A percentile compares a stretch with the other conserved stretches of the same genome.
These are phyloP conservation scores for Scelioninae gen. 2 DNA, from an alignment of 2,888 invertebrate species.

Conservation along the genomic window DNA sequence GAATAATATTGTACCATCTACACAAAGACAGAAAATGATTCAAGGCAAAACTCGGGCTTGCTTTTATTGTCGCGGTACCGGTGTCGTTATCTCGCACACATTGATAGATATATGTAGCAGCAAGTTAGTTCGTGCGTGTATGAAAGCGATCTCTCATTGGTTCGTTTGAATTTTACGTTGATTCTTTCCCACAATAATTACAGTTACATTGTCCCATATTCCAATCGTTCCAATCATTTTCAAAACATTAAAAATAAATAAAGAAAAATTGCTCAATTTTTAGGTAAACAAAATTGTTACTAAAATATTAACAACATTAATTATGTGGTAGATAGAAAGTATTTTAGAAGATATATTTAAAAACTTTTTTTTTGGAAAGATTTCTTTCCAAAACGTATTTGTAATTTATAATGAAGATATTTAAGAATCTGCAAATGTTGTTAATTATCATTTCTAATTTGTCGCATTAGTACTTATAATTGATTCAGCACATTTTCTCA, in stretches of 20 bases:
- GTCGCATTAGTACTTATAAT: too few relatives aligned
- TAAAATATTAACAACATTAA: too few relatives aligned
- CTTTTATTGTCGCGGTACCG: conserved; percentile 56
- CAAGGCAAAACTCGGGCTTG: conserved; percentile 47
- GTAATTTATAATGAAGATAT: too few relatives aligned
- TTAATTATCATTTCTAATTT: too few relatives aligned
- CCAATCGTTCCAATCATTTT: background rate
- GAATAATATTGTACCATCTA: too few relatives aligned
- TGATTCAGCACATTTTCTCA: too few relatives aligned
- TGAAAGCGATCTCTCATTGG: conserved; percentile 40
- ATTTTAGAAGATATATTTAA: too few relatives aligned
- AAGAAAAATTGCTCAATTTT: too few relatives aligned
- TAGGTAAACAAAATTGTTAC: conserved; percentile 3
- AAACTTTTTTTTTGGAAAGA: too few relatives aligned
- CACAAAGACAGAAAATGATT: conserved; percentile 50
- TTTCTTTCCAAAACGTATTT: too few relatives aligned
- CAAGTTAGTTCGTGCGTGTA: conserved; percentile 39
- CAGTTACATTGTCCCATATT: conserved; percentile 9
- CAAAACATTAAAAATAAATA: conserved; percentile 3
- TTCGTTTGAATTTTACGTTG: conserved; percentile 48
- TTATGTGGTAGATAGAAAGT: too few relatives aligned
- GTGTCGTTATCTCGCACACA: conserved; percentile 56
- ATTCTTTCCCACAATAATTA: conserved; percentile 1
- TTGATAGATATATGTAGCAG: conserved; percentile 10
- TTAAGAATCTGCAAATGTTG: too few relatives aligned